Conservation (phyloP, 1,140 invertebrate species). For the Geopemphigus sp. region DNA sequence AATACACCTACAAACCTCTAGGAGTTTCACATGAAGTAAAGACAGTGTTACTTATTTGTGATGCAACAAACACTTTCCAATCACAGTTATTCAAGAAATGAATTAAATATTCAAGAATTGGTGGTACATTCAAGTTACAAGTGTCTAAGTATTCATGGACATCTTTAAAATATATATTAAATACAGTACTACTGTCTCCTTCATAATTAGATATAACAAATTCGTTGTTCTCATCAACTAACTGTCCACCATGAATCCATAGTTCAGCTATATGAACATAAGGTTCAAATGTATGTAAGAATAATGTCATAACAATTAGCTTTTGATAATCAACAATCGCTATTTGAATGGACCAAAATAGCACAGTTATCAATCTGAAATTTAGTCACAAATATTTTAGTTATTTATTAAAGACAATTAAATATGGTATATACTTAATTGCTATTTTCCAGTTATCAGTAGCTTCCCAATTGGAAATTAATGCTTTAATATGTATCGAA, state of each 20-base stretch:
- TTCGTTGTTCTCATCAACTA: constrained; percentile 34
- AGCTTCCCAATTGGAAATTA: constrained; percentile 21
- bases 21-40: constrained; percentile 1
- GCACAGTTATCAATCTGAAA: constrained; percentile 38
- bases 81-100: constrained; percentile 32
- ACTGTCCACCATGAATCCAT: constrained; percentile 34
- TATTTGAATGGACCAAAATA: constrained; percentile 42
- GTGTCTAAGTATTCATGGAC: constrained; percentile 5
- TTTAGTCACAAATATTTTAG: background rate
- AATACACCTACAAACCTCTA: constrained; percentile 19
- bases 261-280: constrained; percentile 43
- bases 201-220: constrained; percentile 38
- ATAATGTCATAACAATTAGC: constrained; percentile 9
- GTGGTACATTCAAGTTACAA: constrained; percentile 19
- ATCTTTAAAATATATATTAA: constrained; percentile 40
- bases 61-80: constrained; percentile 47
- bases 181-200: constrained; percentile 23
- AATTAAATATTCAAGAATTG: constrained; percentile 31
- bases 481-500: constrained; percentile 19
- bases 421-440: constrained; percentile 9
- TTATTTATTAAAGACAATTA: background rate
- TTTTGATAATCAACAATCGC: constrained; percentile 36
- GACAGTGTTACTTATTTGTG: constrained; percentile 25
- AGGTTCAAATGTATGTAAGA: constrained; percentile 37
- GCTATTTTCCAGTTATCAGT: constrained; percentile 28